Percentiles rank a stretch among this genome's conserved stretches.
Conservation (phyloP, 2,888 invertebrate species). For the Papilio protenor region DNA sequence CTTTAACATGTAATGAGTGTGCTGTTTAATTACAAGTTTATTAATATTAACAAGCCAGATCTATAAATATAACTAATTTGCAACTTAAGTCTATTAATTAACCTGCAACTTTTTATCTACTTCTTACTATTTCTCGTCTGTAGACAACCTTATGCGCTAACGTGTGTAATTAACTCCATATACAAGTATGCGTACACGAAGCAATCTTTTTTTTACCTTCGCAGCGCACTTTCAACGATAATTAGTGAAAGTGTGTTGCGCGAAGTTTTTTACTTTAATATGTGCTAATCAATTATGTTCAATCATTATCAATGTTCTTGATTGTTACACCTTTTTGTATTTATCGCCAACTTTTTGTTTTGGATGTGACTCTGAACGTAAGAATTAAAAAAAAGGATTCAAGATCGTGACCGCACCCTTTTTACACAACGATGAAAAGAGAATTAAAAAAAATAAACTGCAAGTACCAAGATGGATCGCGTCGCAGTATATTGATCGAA, state of each 20-base stretch:
- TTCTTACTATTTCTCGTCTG: slow-evolving; percentile 6
- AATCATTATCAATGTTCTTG: slow-evolving; percentile 13
- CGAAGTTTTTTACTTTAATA: slow-evolving; percentile 35
- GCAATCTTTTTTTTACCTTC: slow-evolving; percentile 29
- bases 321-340: slow-evolving; percentile 23
- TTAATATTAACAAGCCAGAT: slow-evolving; percentile 22
- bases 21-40: not conserved
- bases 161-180: slow-evolving; percentile 36
- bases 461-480: slow-evolving; percentile 66
- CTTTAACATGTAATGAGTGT: not conserved
- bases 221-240: slow-evolving; percentile 39
- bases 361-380: not conserved
- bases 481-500: slow-evolving; percentile 76
- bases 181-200: slow-evolving; percentile 21
- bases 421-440: slow-evolving; percentile 45
- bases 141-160: slow-evolving; percentile 29
- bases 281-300: slow-evolving; percentile 21
- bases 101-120: slow-evolving; percentile 15
- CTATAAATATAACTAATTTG: slow-evolving; percentile 6
- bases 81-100: slow-evolving; percentile 13
- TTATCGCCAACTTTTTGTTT: not conserved
- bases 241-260: slow-evolving; percentile 42
- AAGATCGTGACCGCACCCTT: slow-evolving; percentile 35
- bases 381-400: slow-evolving; percentile 22
- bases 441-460: slow-evolving; percentile 50